These are phyloP conservation scores for Anolis carolinensis DNA, from an alignment of 2,113 vertebrate species.

Conservation along the genomic window DNA sequence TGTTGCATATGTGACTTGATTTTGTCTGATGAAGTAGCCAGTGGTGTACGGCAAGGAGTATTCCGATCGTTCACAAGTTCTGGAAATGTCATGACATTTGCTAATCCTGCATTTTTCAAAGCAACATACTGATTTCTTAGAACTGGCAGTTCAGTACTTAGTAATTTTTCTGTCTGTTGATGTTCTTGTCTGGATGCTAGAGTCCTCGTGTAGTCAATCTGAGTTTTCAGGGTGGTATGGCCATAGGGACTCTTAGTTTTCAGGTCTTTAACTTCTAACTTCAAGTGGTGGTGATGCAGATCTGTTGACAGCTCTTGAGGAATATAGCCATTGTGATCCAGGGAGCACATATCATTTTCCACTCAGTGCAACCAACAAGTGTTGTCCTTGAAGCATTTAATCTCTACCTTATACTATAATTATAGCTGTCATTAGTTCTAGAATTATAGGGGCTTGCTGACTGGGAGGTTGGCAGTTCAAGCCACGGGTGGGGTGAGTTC, in stretches of 20 bases:
- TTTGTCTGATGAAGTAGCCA: constrained; percentile 41
- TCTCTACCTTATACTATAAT: too few species aligned
- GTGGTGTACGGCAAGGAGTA: constrained; percentile 76
- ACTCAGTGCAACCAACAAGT: constrained; percentile 86
- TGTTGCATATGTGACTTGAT: not conserved
- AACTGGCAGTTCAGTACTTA: constrained; percentile 83
- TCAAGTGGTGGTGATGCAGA: constrained; percentile 81
- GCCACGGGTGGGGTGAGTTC: too few species aligned
- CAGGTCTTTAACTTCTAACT: constrained; percentile 87
- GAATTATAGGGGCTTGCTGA: too few species aligned
- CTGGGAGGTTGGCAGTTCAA: too few species aligned
- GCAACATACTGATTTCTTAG: constrained; percentile 78
- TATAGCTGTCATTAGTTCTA: too few species aligned
- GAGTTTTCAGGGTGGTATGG: too few species aligned
- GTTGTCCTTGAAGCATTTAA: constrained; percentile 83
- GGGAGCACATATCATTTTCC: constrained; percentile 87
- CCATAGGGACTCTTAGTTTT: too few species aligned
- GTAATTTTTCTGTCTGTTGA: constrained; percentile 88
- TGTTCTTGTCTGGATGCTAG: constrained; percentile 87
- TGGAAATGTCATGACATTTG: constrained; percentile 84
- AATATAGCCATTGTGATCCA: constrained; percentile 76
- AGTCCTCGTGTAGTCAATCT: constrained; percentile 81
- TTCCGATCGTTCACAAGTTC: constrained; percentile 77
- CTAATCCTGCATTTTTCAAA: constrained; percentile 74
- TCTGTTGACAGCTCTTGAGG: constrained; percentile 86